Evolutionary conservation across 2,113 vertebrate genomes (phyloP), one percentile per base, ranked within the genome.

Genomic region (Crocuta crocuta): DNA sequence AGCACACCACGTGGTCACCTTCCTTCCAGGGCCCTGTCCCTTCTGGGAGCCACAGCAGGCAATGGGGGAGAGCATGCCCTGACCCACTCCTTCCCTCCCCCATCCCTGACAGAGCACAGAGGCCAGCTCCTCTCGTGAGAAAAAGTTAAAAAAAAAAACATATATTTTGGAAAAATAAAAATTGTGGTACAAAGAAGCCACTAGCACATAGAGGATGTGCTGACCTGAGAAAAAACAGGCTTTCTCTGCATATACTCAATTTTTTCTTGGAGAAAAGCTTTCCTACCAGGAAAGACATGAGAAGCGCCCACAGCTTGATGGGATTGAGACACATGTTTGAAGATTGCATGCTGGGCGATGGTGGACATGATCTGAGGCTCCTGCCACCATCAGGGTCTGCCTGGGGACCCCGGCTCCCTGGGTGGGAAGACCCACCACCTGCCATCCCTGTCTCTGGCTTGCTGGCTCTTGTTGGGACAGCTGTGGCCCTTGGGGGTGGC

Each of bases 341-440:
- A 50, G 26, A 35, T 4, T 2, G 23, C n/a, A 4, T 16, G 33
- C 31, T 5, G 43, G 12, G 2, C 10, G 4, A 7, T n/a, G 53
- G 17, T 10, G 17, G 9, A 2, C 2, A 7, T 8, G 4, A 4
- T 1, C n/a, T 24, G 80, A 66, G 70, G 16, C n/a, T 1, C 11
- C 17, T 23, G 3, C 23, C 1, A 7, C 35, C 10, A 0, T 53
- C 1, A 0, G 13, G 10, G 8, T 21, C 66, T 16, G 2, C 11
- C 19, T 39, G 48, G 11, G 15, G 33, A 17, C 13, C 2, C 13
- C 1, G 31, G 71, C 15, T 58, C 45, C 45, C 26, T 65, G 70
- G 43, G 26, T 17, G 45, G 17, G 50, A 31, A 50, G 31, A 17
- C 10, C n/a, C n/a, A n/a, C 9, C 8, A 2, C 3, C 2, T 33